Evolutionary conservation across 1,140 invertebrate genomes (phyloP), one percentile per base, ranked within the genome.

Genomic region (Homalodisca vitripennis): DNA sequence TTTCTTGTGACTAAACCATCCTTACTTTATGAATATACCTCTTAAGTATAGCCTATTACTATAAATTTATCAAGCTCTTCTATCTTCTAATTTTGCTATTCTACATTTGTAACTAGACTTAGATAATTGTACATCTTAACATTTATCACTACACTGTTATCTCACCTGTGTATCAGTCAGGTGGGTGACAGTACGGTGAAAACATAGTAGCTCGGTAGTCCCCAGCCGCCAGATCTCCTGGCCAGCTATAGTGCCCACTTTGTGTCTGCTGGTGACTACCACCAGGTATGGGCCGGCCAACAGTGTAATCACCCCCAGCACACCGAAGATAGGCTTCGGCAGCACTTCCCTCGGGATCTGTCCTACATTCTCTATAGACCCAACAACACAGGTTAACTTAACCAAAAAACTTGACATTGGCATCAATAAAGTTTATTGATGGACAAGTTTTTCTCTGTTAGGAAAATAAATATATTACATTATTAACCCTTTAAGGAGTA

Each of bases 221-320:
- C 86, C 86, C 67, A 98, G 82, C 75, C 89, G 88, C 86, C 91
- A 99, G 76, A 99, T 90, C 47, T 91, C 84, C 74, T 96, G 88
- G 0, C 89, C 91, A 77, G 91, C 89, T 68, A 98, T 85, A 69
- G 89, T 90, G 14, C 97, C 97, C 53, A 98, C 86, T 78, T 91
- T 87, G 74, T 89, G 83, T 68, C 92, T 88, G 74, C 91, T 88
- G 22, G 95, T 97, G 62, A 97, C 93, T 0, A 98, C 89, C 69
- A 99, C 85, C 22, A 99, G 83, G 78, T 98, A 96, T 60, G 89
- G 85, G 66, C 95, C 95, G 70, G 92, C 89, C 34, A 98, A 81
- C 0, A 98, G 82, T 69, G 87, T 86, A 62, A 98, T 91, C 46
- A 89, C 89, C 17, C 97, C 97, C 22, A 98, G 79, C 60, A 99